Percentiles rank a stretch among this genome's conserved stretches.
These are phyloP conservation scores for Cephus pulcher DNA, from an alignment of 2,888 invertebrate species.

Conservation along the genomic window DNA sequence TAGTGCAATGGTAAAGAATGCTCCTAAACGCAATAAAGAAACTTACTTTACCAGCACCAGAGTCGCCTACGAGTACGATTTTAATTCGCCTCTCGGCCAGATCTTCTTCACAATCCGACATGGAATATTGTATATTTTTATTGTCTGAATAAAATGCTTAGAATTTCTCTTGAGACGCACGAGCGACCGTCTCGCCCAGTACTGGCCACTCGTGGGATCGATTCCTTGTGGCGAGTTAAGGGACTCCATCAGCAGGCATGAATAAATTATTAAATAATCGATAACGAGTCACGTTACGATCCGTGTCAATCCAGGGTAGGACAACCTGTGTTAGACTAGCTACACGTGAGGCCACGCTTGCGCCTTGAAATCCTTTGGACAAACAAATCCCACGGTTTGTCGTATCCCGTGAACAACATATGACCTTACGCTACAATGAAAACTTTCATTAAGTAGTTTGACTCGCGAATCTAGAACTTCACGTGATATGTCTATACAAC, in stretches of 20 bases:
- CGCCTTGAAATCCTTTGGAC: slow-evolving; percentile 10
- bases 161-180: slow-evolving; percentile 1
- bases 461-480: not conserved
- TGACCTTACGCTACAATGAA: not conserved
- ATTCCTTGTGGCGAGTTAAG: not conserved
- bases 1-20: not conserved
- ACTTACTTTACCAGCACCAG: slow-evolving; percentile 85
- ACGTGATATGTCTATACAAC: not conserved
- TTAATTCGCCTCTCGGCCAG: slow-evolving; percentile 76
- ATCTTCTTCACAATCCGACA: slow-evolving; percentile 79
- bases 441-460: not conserved
- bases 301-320: slow-evolving; percentile 34
- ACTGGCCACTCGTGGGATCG: slow-evolving; percentile 32
- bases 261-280: slow-evolving; percentile 62
- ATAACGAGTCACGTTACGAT: slow-evolving; percentile 45
- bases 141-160: not conserved
- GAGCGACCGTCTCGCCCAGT: slow-evolving; percentile 35
- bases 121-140: slow-evolving; percentile 45
- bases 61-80: slow-evolving; percentile 84
- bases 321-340: not conserved
- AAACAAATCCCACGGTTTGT: not conserved
- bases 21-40: not conserved
- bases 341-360: slow-evolving; percentile 16
- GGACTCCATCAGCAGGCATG: slow-evolving; percentile 41
- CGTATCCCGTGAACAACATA: not conserved